phyloP scores from a whole-genome alignment of 1,140 invertebrate genomes.

The Atta colombica region DNA sequence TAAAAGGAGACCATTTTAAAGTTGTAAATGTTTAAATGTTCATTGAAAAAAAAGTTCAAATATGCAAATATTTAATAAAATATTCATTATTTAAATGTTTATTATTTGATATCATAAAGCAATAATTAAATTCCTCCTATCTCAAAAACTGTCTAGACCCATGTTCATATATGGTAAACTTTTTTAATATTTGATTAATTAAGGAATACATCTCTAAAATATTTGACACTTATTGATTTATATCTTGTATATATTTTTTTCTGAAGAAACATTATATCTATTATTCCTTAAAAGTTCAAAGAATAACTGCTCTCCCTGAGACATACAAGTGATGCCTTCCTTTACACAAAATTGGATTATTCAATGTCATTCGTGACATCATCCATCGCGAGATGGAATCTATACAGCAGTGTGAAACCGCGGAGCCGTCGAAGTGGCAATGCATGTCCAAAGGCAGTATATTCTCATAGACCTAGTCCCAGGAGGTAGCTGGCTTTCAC shows the following conservation, averaged over 20 bases:
- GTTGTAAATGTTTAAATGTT: too few relatives aligned
- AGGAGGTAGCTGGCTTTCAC: conserved; percentile 69
- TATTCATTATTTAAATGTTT: too few relatives aligned
- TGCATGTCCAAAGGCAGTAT: conserved; percentile 85
- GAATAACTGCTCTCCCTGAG: neutral
- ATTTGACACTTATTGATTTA: too few relatives aligned
- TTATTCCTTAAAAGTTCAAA: neutral
- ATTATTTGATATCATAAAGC: too few relatives aligned
- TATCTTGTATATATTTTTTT: neutral
- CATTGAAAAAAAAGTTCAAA: too few relatives aligned
- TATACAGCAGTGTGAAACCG: conserved; percentile 9
- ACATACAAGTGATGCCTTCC: neutral
- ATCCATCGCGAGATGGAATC: conserved; percentile 2
- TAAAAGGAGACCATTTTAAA: too few relatives aligned
- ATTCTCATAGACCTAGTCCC: conserved; percentile 84
- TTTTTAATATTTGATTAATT: too few relatives aligned
- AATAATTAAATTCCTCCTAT: too few relatives aligned
- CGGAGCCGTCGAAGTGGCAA: conserved; percentile 80
- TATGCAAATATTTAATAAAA: too few relatives aligned
- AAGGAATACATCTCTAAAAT: too few relatives aligned
- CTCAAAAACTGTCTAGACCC: too few relatives aligned
- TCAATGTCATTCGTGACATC: neutral
- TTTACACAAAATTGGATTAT: neutral
- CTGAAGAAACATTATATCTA: neutral
- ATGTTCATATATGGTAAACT: too few relatives aligned